Evolutionary conservation across 1,140 invertebrate genomes (phyloP), one percentile per base, ranked within the genome.

Genomic region (Charaxes varanes): DNA sequence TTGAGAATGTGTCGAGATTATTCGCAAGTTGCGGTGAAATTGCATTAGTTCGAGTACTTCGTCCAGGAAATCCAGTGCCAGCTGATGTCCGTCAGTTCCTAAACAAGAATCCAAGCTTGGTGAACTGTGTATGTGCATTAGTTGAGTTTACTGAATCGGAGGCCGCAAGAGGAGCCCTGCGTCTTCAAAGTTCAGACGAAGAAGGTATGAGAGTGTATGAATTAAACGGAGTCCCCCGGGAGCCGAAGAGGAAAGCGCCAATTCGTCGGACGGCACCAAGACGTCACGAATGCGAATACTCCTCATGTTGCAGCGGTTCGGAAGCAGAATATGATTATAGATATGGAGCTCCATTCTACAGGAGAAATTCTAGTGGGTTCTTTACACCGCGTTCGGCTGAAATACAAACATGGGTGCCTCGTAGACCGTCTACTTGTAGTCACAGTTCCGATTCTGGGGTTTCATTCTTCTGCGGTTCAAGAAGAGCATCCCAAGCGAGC

Each of bases 81-180:
- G 90, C 93, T 12, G 94, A 97, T 80, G 91, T 96, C 8, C 90
- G 94, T 36, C 93, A 94, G 71, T 94, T 96, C 60, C 90, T 94
- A 49, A 92, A 93, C 63, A 96, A 95, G 70, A 93, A 95, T 68
- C 94, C 94, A n/a, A 94, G 95, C 66, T 86, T 96, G 67, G 88
- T 88, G 40, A 91, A 91, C 45, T 89, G 92, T 61, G 91, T 95
- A 44, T 96, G 93, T 82, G 95, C 95, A 4, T 86, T 97, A 51
- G 89, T 97, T 23, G 95, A 97, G 84, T 98, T 96, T 70, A 92
- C 94, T 32, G 89, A 93, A 41, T 94, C 94, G 1, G 93, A 94
- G 31, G 89, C 91, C 4, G 95, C 95, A 0, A 88, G 93, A 59
- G 89, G 90, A 34, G 94, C 95, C 0, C 85, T 92, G n/a, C 87